A percentile compares a stretch with the other conserved stretches of the same genome.
Evolutionary conservation across 1,140 invertebrate genomes (phyloP).

Genomic region (Monochamus saltuarius): DNA sequence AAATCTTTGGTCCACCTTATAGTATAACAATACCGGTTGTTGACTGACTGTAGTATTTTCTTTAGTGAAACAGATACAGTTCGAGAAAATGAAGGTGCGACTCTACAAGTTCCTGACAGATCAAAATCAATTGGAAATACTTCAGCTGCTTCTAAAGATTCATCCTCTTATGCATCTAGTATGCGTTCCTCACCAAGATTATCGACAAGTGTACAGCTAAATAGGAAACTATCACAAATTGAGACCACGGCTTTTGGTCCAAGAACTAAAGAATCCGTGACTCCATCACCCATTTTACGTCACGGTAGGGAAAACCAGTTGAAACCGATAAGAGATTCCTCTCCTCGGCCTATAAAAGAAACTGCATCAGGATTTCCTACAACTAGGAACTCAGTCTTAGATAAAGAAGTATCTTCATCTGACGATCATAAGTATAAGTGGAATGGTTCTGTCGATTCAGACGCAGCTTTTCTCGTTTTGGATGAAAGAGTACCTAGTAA

Average conservation of each 20-base stretch:
- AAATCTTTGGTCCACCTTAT: too few relatives aligned
- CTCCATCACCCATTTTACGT: neutral
- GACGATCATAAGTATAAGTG: slow-evolving; percentile 3
- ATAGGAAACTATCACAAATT: neutral
- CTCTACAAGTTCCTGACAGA: neutral
- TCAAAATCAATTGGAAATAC: neutral
- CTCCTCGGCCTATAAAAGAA: neutral
- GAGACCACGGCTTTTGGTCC: neutral
- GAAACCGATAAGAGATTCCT: neutral
- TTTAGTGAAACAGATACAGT: neutral
- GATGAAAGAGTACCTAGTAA: neutral
- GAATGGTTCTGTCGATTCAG: slow-evolving; percentile 1
- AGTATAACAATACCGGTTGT: neutral
- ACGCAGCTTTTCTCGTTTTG: slow-evolving; percentile 6
- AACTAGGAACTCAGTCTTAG: neutral
- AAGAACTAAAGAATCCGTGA: neutral
- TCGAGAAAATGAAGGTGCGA: neutral
- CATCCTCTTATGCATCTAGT: neutral
- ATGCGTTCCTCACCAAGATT: slow-evolving; percentile 5
- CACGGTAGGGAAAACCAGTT: neutral
- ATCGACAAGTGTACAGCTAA: neutral
- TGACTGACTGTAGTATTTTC: neutral
- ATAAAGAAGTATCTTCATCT: neutral
- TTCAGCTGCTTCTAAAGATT: neutral
- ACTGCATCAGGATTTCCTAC: neutral